phyloP scores from a whole-genome alignment of 1,140 invertebrate species.

The Sarcophaga bullata region DNA sequence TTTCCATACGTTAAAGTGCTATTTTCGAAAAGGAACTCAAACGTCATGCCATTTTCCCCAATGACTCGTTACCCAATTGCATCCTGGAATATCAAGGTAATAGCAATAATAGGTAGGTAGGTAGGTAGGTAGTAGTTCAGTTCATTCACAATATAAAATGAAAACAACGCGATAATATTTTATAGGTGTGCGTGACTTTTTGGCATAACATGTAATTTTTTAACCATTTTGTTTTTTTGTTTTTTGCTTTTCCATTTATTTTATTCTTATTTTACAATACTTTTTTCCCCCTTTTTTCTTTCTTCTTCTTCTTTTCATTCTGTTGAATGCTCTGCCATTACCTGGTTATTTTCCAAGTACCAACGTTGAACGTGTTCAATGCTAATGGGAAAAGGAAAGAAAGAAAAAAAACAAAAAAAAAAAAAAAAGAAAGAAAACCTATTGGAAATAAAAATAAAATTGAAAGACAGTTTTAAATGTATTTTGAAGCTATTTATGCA shows the following conservation, averaged over 20 bases:
- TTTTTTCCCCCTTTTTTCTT: neutral
- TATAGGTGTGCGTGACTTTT: conserved; percentile 26
- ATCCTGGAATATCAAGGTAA: neutral
- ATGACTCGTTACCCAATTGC: neutral
- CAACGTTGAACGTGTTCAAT: neutral
- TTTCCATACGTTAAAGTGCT: too few species aligned
- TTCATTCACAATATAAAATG: neutral
- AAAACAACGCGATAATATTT: conserved; percentile 22
- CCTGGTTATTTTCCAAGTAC: neutral
- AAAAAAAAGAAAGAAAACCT: neutral
- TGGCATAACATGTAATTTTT: conserved; percentile 21
- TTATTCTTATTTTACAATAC: neutral
- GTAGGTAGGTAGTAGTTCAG: too few species aligned
- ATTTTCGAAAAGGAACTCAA: too few species aligned
- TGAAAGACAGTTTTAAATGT: neutral
- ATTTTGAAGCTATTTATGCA: conserved; percentile 5
- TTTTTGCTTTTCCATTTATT: neutral
- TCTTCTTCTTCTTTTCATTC: neutral
- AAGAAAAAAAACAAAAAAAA: neutral
- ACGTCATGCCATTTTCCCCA: neutral
- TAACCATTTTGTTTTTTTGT: neutral
- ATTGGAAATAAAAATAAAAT: neutral
- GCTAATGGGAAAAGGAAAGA: too few species aligned
- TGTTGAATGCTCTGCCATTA: neutral
- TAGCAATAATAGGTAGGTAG: too few species aligned